Percentiles rank a stretch among this genome's conserved stretches.
Evolutionary conservation across 1,140 invertebrate genomes (phyloP).

Genomic region (Hestina assimilis): DNA sequence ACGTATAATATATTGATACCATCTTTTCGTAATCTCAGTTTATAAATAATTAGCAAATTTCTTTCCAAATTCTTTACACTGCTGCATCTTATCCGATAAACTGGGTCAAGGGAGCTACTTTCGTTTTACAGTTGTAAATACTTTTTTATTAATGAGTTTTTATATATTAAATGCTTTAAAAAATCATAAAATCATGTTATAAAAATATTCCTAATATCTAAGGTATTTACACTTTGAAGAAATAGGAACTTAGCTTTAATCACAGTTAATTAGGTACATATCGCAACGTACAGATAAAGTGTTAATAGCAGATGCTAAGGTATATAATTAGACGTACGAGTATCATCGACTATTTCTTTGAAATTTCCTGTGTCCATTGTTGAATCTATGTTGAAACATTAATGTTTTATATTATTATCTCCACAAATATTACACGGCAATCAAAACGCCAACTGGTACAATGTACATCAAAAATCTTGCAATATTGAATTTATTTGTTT

Average conservation of each 20-base stretch:
- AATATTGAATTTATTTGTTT: not conserved
- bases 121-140: too few species aligned
- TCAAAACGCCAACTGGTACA: slow-evolving; percentile 12
- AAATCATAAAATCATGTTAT: too few species aligned
- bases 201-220: too few species aligned
- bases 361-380: not conserved
- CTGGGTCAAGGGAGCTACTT: slow-evolving; percentile 8
- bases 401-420: slow-evolving; percentile 25
- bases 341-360: not conserved
- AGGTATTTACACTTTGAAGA: too few species aligned
- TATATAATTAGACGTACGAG: not conserved
- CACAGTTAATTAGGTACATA: not conserved
- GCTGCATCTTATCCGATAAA: slow-evolving; percentile 8
- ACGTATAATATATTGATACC: too few species aligned
- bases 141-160: too few species aligned
- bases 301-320: not conserved
- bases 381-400: slow-evolving; percentile 13
- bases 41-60: not conserved
- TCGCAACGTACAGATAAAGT: not conserved
- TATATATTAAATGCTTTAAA: not conserved
- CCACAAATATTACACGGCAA: slow-evolving; percentile 6
- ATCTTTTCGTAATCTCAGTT: not conserved
- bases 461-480: not conserved
- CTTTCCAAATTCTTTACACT: slow-evolving; percentile 7
- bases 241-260: not conserved